phyloP scores from a whole-genome alignment of 2,113 vertebrate species.

The Calypte anna region DNA sequence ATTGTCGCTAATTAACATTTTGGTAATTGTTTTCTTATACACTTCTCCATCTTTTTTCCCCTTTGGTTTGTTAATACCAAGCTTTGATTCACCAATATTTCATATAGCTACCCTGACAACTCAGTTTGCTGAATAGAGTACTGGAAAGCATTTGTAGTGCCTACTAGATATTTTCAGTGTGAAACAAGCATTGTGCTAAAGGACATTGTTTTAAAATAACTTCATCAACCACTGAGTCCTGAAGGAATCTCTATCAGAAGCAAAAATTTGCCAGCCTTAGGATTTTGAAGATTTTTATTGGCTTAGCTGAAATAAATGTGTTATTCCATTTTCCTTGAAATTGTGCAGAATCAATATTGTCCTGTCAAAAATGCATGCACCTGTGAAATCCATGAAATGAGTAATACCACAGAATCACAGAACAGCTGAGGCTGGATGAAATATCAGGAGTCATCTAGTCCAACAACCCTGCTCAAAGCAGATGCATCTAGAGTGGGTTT shows the following conservation, averaged over 20 bases:
- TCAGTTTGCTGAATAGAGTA: neutral
- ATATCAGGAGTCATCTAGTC: neutral
- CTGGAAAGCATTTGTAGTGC: slow-evolving; percentile 9
- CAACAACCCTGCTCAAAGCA: neutral
- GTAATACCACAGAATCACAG: neutral
- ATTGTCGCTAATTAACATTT: neutral
- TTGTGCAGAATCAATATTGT: neutral
- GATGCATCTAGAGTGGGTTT: accelerated
- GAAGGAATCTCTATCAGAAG: neutral
- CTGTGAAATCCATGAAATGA: neutral
- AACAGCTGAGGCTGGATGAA: neutral
- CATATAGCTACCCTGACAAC: neutral
- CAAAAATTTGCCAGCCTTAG: neutral
- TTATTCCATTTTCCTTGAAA: neutral
- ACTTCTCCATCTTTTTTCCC: neutral
- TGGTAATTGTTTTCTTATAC: neutral
- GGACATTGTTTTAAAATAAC: slow-evolving; percentile 15
- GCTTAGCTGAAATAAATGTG: neutral
- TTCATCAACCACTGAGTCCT: neutral
- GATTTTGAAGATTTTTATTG: neutral
- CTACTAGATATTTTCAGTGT: slow-evolving; percentile 21
- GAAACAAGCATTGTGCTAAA: slow-evolving; percentile 35
- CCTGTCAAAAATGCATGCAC: neutral
- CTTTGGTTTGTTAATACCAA: neutral
- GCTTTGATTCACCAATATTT: neutral